Evolutionary conservation across 2,113 vertebrate species (phyloP), one percentile per base, ranked within the genome.

Genomic region (Andinoacara biseriatus): DNA sequence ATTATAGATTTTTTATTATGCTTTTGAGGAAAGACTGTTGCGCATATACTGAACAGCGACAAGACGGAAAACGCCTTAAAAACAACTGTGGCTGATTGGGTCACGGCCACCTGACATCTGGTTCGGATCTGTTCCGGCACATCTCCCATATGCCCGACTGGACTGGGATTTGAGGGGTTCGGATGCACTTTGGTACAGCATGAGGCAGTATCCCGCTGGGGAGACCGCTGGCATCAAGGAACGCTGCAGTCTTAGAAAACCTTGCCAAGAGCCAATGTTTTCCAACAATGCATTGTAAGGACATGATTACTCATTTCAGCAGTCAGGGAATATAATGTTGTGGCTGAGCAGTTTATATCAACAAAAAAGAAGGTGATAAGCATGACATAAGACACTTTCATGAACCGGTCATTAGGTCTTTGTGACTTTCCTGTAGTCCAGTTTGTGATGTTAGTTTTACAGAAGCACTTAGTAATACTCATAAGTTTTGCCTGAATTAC

Each of bases 21-120:
- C 56, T 61, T 84, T 49, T 58, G 56, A 69, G 7, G 22, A n/a
- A 88, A 58, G 74, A 52, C 26, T 13, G 14, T 31, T 58, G 22
- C 24, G 46, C 60, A 33, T 54, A 33, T 54, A 15, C 46, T 54
- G 20, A 72, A 72, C 67, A 54, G 7, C 10, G 5, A 54, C 10
- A n/a, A 31, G 2, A 54, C 20, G 31, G 31, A 72, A 52, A 72
- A 72, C 2, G 20, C 24, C 43, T 31, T 0, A 26, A 54, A 72
- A 54, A 20, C 26, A n/a, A 7, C 26, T 54, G 5, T 31, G 43
- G 54, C 20, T 5, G 46, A 7, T 18, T 26, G 31, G 67, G 67
- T 20, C 46, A 31, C 14, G 18, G 26, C 31, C 26, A 11, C 46
- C 67, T 54, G 46, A 72, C 46, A 46, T 54, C 46, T 72, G 26